Evolutionary conservation across 1,140 invertebrate species (phyloP).

Genomic region (Anastrepha ludens): DNA sequence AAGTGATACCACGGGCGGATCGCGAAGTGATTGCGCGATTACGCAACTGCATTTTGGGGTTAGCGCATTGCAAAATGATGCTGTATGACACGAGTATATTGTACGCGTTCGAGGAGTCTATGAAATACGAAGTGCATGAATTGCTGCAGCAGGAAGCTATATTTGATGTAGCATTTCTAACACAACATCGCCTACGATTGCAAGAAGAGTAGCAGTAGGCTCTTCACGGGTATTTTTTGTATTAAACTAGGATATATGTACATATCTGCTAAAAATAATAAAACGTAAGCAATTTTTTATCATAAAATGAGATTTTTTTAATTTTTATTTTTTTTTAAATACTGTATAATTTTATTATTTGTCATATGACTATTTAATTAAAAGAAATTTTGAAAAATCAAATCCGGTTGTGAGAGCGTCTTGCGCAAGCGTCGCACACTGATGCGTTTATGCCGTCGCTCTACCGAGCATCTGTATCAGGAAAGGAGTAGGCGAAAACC

Average conservation of each 20-base stretch:
- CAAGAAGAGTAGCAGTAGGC: slow-evolving; percentile 42
- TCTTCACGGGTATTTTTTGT: neutral
- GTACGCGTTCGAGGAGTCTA: slow-evolving; percentile 93
- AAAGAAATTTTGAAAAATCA: slow-evolving; percentile 70
- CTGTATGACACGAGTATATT: slow-evolving; percentile 94
- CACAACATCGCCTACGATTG: slow-evolving; percentile 55
- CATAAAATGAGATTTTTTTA: neutral
- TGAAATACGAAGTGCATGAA: slow-evolving; percentile 87
- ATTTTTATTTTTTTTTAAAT: slow-evolving; percentile 39
- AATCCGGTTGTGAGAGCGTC: slow-evolving; percentile 70
- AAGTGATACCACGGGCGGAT: slow-evolving; percentile 81
- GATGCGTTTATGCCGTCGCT: slow-evolving; percentile 64
- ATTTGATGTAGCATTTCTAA: slow-evolving; percentile 80
- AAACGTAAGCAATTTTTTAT: slow-evolving; percentile 9
- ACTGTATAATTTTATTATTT: neutral
- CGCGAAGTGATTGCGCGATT: slow-evolving; percentile 90
- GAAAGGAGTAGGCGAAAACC: slow-evolving; percentile 46
- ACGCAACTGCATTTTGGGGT: slow-evolving; percentile 90
- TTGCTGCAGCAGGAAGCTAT: slow-evolving; percentile 88
- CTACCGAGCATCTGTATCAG: slow-evolving; percentile 66
- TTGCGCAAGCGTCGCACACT: slow-evolving; percentile 69
- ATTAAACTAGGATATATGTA: neutral
- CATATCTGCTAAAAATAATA: neutral
- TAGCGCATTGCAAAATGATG: slow-evolving; percentile 90
- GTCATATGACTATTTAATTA: slow-evolving; percentile 55